These are phyloP conservation scores for Pongo abelii DNA, from an alignment of 2,113 vertebrate species.

Conservation along the genomic window DNA sequence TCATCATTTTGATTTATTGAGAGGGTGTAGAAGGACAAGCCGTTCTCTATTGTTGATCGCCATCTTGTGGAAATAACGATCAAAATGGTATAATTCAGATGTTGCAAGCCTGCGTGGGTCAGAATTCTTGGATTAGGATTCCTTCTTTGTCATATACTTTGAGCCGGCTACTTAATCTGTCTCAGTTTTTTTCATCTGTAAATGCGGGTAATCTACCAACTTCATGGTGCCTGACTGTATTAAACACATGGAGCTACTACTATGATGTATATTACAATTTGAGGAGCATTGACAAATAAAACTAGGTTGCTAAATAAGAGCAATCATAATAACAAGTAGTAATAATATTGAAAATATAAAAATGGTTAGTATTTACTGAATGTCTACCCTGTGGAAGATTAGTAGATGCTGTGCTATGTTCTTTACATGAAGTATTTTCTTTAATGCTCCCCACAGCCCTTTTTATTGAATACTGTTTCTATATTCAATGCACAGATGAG, in stretches of 20 bases:
- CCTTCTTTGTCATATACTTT: neutral
- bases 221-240: neutral
- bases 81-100: rapidly evolving
- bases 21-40: too few relatives aligned
- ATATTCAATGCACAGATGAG: neutral
- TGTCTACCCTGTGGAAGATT: neutral
- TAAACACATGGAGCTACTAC: neutral
- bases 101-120: neutral
- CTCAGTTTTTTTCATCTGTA: neutral
- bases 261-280: neutral
- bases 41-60: neutral
- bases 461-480: neutral
- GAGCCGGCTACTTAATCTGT: neutral
- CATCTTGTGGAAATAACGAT: neutral
- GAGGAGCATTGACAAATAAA: neutral
- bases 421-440: neutral
- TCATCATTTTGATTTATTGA: neutral
- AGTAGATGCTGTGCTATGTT: neutral
- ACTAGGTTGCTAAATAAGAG: neutral
- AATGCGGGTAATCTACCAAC: neutral
- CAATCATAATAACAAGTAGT: neutral
- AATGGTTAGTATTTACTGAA: neutral
- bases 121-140: neutral
- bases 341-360: neutral
- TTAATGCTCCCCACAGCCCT: neutral